Evolutionary conservation across 2,113 vertebrate species (phyloP), one percentile per base, ranked within the genome.

Genomic region (Pterocles gutturalis): DNA sequence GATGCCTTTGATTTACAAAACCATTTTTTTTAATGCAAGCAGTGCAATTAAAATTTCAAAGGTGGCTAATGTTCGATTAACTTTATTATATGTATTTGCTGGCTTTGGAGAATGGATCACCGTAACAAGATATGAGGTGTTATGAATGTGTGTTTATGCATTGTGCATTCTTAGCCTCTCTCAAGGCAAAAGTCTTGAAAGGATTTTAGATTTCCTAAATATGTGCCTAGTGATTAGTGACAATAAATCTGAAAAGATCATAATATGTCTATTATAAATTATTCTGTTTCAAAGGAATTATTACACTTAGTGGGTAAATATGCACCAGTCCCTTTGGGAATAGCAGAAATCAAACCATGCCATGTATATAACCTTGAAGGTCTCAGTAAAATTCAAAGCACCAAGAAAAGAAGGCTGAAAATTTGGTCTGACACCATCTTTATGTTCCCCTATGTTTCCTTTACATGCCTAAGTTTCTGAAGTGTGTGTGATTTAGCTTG

Each of bases 301-400:
- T 79, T 91, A 85, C 66, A 83, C 41, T 88, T 88, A 80, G 67
- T 65, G 72, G 43, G 71, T 94, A 95, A 95, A 96, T 93, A 88
- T 20, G 46, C 38, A 90, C n/a, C 51, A 83, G 46, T 83, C 75
- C 90, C 90, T 78, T 73, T 31, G 93, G 85, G 89, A 91, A 60
- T 72, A 92, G 87, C 46, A 80, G 75, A 91, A 96, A 88, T 95
- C 80, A 94, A 72, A 73, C 66, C 51, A 51, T 66, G 62, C 83
- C 86, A 83, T 61, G n/a, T 86, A 79, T 54, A 54, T 83, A 88
- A 85, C 49, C 71, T 91, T 96, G 87, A 83, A 93, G 17, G 79
- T 85, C 62, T 90, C 71, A 66, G 33, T 80, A 96, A 94, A 92
- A 92, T 86, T 84, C 54, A 80, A 80, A 96, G 85, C 34, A 70